Conservation (phyloP, 2,888 invertebrate genomes). For the Malthinus flaveolus region DNA sequence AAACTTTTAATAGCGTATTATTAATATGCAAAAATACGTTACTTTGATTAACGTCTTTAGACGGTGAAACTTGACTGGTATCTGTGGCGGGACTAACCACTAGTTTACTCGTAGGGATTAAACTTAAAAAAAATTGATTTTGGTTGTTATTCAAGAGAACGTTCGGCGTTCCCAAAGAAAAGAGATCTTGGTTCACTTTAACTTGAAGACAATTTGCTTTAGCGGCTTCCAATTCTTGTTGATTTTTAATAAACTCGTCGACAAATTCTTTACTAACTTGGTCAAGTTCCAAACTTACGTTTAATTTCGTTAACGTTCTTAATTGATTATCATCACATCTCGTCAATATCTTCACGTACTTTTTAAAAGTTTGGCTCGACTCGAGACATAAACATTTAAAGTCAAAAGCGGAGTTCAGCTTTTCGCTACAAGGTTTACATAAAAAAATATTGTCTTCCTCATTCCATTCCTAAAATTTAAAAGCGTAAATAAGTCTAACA, state of each 20-base stretch:
- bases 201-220: constrained; percentile 9
- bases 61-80: not conserved
- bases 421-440: constrained; percentile 49
- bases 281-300: constrained; percentile 11
- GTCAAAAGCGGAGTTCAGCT: constrained; percentile 47
- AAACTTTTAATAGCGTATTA: constrained; percentile 45
- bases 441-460: constrained; percentile 44
- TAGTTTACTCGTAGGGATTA: constrained; percentile 39
- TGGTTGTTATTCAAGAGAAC: constrained; percentile 16
- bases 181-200: constrained; percentile 13
- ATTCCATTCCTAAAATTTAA: constrained; percentile 48
- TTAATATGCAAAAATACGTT: constrained; percentile 47
- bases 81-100: not conserved
- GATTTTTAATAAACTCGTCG: constrained; percentile 18
- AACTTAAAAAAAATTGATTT: constrained; percentile 46
- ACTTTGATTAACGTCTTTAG: constrained; percentile 47
- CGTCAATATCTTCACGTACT: constrained; percentile 44
- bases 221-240: constrained; percentile 12
- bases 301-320: constrained; percentile 36
- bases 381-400: constrained; percentile 51
- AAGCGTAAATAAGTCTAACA: not conserved
- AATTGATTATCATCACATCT: constrained; percentile 14
- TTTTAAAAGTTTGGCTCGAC: constrained; percentile 46
- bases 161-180: constrained; percentile 11
- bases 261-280: constrained; percentile 16